phyloP scores from a whole-genome alignment of 2,113 vertebrate genomes.

The Steatornis caripensis region DNA sequence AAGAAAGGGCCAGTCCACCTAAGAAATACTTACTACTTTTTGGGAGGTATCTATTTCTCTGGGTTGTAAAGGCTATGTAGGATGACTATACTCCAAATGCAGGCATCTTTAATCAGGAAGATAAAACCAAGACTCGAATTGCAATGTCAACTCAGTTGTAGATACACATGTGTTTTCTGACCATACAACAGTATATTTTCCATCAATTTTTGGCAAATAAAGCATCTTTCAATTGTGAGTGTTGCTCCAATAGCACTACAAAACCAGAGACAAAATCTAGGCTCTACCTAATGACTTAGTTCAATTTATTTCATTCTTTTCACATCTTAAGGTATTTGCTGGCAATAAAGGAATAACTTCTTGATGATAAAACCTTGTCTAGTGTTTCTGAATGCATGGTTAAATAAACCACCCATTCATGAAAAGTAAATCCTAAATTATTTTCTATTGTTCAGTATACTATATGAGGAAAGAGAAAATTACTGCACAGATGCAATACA shows the following conservation, averaged over 20 bases:
- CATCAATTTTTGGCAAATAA: background rate
- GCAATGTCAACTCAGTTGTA: background rate
- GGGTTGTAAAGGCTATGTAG: background rate
- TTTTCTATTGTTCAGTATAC: background rate
- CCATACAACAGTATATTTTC: background rate
- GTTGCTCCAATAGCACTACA: background rate
- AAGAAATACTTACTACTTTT: background rate
- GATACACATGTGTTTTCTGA: fast-evolving
- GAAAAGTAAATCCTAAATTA: background rate
- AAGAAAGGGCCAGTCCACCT: background rate
- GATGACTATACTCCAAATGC: background rate
- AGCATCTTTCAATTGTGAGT: background rate
- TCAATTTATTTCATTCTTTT: background rate
- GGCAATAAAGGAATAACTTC: background rate
- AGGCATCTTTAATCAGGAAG: background rate
- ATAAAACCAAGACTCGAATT: background rate
- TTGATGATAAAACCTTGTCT: background rate
- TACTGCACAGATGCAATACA: background rate
- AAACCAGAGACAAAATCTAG: background rate
- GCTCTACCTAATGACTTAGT: background rate
- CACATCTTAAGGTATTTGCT: background rate
- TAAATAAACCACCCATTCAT: background rate
- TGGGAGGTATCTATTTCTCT: background rate
- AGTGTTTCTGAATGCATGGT: background rate
- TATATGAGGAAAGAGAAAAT: background rate